A percentile compares a stretch with the other conserved stretches of the same genome.
Evolutionary conservation across 1,140 invertebrate genomes (phyloP).

Genomic region (Ceratitis capitata): DNA sequence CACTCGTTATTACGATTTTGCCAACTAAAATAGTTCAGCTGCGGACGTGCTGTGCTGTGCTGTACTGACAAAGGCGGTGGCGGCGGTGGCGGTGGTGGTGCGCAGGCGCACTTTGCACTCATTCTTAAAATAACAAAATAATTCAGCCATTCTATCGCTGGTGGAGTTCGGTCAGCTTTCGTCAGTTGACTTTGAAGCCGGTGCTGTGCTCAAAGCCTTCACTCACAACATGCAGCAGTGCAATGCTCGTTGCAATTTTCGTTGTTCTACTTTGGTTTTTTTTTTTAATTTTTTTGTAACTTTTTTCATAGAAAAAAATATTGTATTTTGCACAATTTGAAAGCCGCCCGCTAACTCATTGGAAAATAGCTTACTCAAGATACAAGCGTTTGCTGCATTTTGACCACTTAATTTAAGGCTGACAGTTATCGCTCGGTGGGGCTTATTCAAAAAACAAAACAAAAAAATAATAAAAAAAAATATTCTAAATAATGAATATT

Average conservation of each 20-base stretch:
- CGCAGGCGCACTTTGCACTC: not conserved
- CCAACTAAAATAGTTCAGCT: conserved; percentile 23
- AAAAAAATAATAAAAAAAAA: not conserved
- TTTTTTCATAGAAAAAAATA: not conserved
- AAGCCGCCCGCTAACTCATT: not conserved
- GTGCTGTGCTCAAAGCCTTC: not conserved
- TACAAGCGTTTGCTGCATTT: not conserved
- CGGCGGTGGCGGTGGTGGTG: not conserved
- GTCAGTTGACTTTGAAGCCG: not conserved
- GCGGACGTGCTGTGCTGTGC: not conserved
- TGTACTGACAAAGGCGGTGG: no score
- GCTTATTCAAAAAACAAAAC: not conserved
- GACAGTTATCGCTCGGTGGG: conserved; percentile 14
- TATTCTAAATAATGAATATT: not conserved
- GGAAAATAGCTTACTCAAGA: not conserved
- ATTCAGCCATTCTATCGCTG: not conserved
- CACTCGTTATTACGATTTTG: not conserved
- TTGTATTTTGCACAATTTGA: not conserved
- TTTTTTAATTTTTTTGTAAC: not conserved
- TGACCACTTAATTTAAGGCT: conserved; percentile 35
- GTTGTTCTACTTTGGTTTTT: no score
- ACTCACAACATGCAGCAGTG: not conserved
- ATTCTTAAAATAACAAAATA: conserved; percentile 32
- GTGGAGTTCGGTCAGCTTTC: no score
- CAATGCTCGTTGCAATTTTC: not conserved